Base-by-base conservation (phyloP, 30 jellyfish, hydroid and myxozoan genomes). In the Euphysa ruthae region DNA sequence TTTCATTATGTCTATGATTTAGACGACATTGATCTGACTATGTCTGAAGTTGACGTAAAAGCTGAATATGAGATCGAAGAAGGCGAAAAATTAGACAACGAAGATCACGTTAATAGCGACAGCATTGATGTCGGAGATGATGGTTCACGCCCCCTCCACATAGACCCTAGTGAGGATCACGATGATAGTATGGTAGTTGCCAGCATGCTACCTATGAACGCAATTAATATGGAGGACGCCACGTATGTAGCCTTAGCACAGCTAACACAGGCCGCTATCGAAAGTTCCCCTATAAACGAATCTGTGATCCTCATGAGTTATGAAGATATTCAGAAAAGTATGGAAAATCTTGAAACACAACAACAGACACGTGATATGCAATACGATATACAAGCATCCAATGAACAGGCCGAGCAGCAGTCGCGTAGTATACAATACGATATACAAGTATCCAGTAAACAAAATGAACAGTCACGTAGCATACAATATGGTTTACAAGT, bases 221-320 rank as follows among this genome's bases (percentile, higher is more conserved):
- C 73, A 14, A 57, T 68, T 13, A 68, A 68, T 31, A 68, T 68
- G 80, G 80, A 68, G 43, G 80, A 68, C 46, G 80, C 80, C 10
- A 68, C 80, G n/a, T 68, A 68, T 68, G 80, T 68, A 25, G 80
- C 80, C 25, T 30, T 68, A 28, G 80, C 80, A 43, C 80, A 68
- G 29, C 69, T 68, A 10, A 68, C 80, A 6, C 80, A 68, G 49
- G 80, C 80, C n/a, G 80, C 80, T 13, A 68, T 68, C 25, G 80
- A 68, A 51, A 68, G 80, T 35, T 56, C 80, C 22, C 80, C 80
- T 26, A 68, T 68, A 32, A 69, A 52, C 1, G 80, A 68, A 16
- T 43, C 80, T 68, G 80, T 68, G 1, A 68, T 68, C 21, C 16
- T 68, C 2, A 68, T 68, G 80, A 68, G 80, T 31, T 68, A 68